A percentile compares a stretch with the other conserved stretches of the same genome.
phyloP scores from a whole-genome alignment of 1,140 invertebrate species.

The Stenopsyche tienmushanensis region DNA sequence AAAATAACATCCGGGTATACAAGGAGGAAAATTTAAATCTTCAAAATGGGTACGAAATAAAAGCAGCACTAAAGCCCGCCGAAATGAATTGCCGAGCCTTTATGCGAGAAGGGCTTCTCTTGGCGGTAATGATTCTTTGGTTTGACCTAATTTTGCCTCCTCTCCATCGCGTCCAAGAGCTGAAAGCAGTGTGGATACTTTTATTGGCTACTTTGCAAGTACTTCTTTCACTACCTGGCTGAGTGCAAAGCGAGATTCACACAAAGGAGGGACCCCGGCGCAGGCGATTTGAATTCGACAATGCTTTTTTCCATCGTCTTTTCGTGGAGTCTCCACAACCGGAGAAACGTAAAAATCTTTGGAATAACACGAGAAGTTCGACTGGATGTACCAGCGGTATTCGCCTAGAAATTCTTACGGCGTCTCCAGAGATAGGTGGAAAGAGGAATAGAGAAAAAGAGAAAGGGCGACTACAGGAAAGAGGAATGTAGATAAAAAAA shows the following conservation, averaged over 20 bases:
- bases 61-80: no score
- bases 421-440: constrained; percentile 12
- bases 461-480: constrained; percentile 6
- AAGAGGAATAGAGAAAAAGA: background rate
- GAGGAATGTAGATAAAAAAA: constrained; percentile 25
- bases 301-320: constrained; percentile 27
- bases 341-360: constrained; percentile 35
- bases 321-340: constrained; percentile 18
- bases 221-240: constrained; percentile 11
- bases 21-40: no score
- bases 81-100: no score
- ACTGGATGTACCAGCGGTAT: constrained; percentile 6
- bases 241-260: constrained; percentile 14
- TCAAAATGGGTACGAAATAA: no score
- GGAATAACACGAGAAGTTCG: constrained; percentile 35
- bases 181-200: background rate
- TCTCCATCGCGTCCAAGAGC: background rate
- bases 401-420: constrained; percentile 18
- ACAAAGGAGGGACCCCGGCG: constrained; percentile 27
- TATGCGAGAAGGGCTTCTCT: no score
- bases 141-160: background rate
- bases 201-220: background rate
- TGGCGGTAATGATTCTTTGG: background rate
- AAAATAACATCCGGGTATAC: no score
- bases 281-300: constrained; percentile 38